Base-by-base conservation (phyloP, 2,888 invertebrate species). In the Schizaphis graminum region DNA sequence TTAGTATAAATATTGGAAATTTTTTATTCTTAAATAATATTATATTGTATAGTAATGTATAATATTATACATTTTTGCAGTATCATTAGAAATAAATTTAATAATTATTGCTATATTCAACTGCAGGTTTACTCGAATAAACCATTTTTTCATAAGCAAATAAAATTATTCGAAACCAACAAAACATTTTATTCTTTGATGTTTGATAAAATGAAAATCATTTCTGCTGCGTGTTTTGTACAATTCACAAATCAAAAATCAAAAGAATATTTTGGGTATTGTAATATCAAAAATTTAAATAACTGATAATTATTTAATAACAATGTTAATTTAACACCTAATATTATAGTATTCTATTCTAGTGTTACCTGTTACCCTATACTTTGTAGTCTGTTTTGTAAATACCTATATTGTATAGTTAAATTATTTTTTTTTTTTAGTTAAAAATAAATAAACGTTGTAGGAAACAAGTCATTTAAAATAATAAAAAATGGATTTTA, bases 211-310 rank as follows among this genome's bases (percentile, higher is more conserved):
- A 91, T 41, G 35, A 47, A 53, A 85, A 91, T 49, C 7, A 7
- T 94, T 41, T 49, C 94, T 16, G 67, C 86, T 24, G 94, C 53
- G 21, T 94, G 94, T 35, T 94, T 91, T 53, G 13, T 91, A 86
- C 94, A 67, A 24, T 90, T 94, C 49, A 0, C 57, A 0, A 35
- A 86, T 35, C 49, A n/a, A 85, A 90, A 61, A 91, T 86, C 90
- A 61, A 61, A 41, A 41, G 86, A 91, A 91, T 86, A 94, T 91
- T 94, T 94, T 53, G 94, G 94, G 94, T 94, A 93, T 41, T 67
- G 26, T 77, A 35, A 77, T 77, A 77, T 77, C 35, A 21, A 77
- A 77, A 35, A 35, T 77, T 35, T 21, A 77, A 77, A 35, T 35
- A 77, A 77, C 8, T 77, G 21, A 35, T 77, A 77, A 77, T 24